These are phyloP conservation scores for Sebastes hopkinsi DNA, from an alignment of 2,797 vertebrate species.

Conservation along the genomic window DNA sequence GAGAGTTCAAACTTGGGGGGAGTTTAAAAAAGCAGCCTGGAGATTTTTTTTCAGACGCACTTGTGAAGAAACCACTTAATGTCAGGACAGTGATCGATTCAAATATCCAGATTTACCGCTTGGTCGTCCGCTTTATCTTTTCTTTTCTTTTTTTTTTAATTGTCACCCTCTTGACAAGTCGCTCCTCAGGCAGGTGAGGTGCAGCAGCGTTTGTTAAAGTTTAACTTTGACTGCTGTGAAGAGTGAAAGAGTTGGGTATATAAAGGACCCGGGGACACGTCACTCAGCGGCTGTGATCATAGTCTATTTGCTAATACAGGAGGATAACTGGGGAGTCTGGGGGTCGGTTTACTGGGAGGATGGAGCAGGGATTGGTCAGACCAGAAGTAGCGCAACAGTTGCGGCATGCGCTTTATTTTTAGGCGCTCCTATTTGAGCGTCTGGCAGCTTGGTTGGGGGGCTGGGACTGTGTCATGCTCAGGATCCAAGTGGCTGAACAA, in stretches of 20 bases:
- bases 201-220: conserved; percentile 35
- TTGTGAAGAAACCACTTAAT: conserved; percentile 67
- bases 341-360: conserved; percentile 70
- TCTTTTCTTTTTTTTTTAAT: conserved; percentile 58
- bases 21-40: conserved; percentile 54
- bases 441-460: conserved; percentile 1
- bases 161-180: conserved; percentile 72
- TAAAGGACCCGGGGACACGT: conserved; percentile 80
- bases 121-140: conserved; percentile 22
- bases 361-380: conserved; percentile 73
- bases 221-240: conserved; percentile 71
- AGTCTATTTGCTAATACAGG: conserved; percentile 78
- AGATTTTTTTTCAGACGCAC: conserved; percentile 68
- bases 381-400: conserved; percentile 65
- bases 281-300: conserved; percentile 83
- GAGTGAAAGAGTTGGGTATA: conserved; percentile 66
- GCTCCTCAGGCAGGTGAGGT: conserved; percentile 58
- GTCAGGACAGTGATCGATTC: conserved; percentile 73
- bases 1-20: conserved; percentile 65
- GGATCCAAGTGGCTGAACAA: conserved; percentile 64
- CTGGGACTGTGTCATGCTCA: conserved; percentile 59
- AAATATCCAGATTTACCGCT: conserved; percentile 69
- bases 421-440: conserved; percentile 77
- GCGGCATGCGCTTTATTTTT: conserved; percentile 83
- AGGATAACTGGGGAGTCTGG: conserved; percentile 57